These are phyloP conservation scores for Cyclina sinensis DNA, from an alignment of 1,140 invertebrate genomes.

Conservation along the genomic window DNA sequence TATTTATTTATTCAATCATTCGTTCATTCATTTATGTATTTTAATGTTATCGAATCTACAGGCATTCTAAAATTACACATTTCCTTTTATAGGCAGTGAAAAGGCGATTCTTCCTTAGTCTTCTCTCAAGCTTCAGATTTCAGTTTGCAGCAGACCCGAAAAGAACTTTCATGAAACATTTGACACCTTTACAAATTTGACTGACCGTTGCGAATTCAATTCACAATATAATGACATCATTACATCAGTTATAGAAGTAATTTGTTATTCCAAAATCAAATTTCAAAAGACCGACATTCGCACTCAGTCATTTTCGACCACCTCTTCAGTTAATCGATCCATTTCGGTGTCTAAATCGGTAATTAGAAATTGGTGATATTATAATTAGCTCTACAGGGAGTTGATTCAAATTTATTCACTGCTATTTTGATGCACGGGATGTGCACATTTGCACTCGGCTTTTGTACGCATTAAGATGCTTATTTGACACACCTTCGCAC, in stretches of 20 bases:
- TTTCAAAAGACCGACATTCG: not conserved
- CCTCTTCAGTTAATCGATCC: constrained; percentile 17
- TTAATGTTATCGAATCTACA: no score
- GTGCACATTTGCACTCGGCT: no score
- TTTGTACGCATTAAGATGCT: no score
- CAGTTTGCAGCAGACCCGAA: no score
- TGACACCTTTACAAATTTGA: not conserved
- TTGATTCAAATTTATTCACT: not conserved
- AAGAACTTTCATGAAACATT: not conserved
- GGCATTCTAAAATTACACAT: no score
- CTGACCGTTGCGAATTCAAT: not conserved
- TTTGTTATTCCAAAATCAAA: not conserved
- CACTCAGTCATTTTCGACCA: not conserved
- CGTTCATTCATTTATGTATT: no score
- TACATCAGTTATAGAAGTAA: not conserved
- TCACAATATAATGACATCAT: not conserved
- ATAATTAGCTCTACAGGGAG: constrained; percentile 14
- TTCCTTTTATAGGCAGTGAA: no score
- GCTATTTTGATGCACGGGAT: not conserved
- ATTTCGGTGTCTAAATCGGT: constrained; percentile 7
- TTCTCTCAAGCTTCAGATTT: no score
- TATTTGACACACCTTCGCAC: no score
- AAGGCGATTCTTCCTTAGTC: no score
- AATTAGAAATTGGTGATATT: constrained; percentile 4
- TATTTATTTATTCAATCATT: no score